These are phyloP conservation scores for Steinernema hermaphroditum DNA, from an alignment of 2,888 invertebrate genomes.

Conservation along the genomic window DNA sequence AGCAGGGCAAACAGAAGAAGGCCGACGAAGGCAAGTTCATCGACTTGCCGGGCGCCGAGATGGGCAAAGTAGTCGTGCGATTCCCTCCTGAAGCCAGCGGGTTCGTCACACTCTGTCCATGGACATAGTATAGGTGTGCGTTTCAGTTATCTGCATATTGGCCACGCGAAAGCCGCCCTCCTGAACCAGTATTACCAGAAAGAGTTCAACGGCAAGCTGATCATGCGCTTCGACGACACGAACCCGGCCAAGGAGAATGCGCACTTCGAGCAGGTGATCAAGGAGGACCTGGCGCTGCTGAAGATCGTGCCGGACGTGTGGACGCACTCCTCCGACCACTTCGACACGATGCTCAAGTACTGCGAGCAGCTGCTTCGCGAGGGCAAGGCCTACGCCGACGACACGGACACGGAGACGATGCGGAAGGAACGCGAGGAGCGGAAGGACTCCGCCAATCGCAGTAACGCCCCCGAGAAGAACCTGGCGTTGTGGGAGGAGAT, in stretches of 20 bases:
- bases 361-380: slow-evolving; percentile 85
- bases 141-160: slow-evolving; percentile 84
- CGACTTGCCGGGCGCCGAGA: slow-evolving; percentile 91
- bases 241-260: slow-evolving; percentile 98
- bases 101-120: slow-evolving; percentile 67
- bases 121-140: neutral
- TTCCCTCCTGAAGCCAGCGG: slow-evolving; percentile 99
- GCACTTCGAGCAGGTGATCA: slow-evolving; percentile 89
- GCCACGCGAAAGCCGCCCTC: slow-evolving; percentile 97
- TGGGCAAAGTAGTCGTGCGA: slow-evolving; percentile 94
- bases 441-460: slow-evolving; percentile 74
- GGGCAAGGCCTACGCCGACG: slow-evolving; percentile 90
- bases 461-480: slow-evolving; percentile 78
- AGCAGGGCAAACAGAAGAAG: slow-evolving; percentile 68
- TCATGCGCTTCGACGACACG: slow-evolving; percentile 99
- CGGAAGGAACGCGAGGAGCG: slow-evolving; percentile 89
- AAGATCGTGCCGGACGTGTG: slow-evolving; percentile 88
- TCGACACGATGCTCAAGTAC: slow-evolving; percentile 83
- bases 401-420: slow-evolving; percentile 92
- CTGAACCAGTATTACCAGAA: slow-evolving; percentile 95
- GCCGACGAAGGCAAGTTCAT: slow-evolving; percentile 90
- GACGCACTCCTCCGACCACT: slow-evolving; percentile 94
- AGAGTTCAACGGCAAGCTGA: slow-evolving; percentile 86
- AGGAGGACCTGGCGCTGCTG: slow-evolving; percentile 87
- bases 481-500: slow-evolving; percentile 89